These are phyloP conservation scores for Diarsia brunnea DNA, from an alignment of 2,888 invertebrate species.

Conservation along the genomic window DNA sequence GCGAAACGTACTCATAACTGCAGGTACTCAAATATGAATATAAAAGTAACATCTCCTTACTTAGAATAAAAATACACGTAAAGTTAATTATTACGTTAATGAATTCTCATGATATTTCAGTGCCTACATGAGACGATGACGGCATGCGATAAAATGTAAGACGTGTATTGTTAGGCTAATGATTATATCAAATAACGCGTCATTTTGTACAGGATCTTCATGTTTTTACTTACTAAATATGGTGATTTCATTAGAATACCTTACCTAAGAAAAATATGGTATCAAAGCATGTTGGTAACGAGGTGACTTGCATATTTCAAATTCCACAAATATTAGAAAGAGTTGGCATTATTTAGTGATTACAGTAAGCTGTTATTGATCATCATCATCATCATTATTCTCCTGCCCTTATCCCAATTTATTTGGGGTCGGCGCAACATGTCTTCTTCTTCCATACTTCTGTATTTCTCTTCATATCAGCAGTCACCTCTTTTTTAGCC, in stretches of 20 bases:
- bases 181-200: slow-evolving; percentile 57
- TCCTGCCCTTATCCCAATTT: too few species aligned
- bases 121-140: slow-evolving; percentile 44
- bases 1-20: slow-evolving; percentile 8
- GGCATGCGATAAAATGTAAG: slow-evolving; percentile 46
- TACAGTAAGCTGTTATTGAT: neutral
- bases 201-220: slow-evolving; percentile 52
- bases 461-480: too few species aligned
- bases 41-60: slow-evolving; percentile 3
- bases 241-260: slow-evolving; percentile 20
- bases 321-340: neutral
- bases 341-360: neutral
- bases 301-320: neutral
- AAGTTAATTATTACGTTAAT: slow-evolving; percentile 53
- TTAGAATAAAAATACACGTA: slow-evolving; percentile 10
- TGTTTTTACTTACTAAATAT: slow-evolving; percentile 31
- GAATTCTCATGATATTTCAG: slow-evolving; percentile 47
- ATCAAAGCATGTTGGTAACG: slow-evolving; percentile 8
- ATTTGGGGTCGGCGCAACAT: too few species aligned
- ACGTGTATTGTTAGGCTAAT: slow-evolving; percentile 62
- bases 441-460: too few species aligned
- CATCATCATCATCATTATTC: neutral
- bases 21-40: slow-evolving; percentile 6
- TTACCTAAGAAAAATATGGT: slow-evolving; percentile 13
- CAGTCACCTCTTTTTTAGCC: too few species aligned